These are phyloP conservation scores for Pagrus major DNA, from an alignment of 2,113 vertebrate genomes.

Conservation along the genomic window DNA sequence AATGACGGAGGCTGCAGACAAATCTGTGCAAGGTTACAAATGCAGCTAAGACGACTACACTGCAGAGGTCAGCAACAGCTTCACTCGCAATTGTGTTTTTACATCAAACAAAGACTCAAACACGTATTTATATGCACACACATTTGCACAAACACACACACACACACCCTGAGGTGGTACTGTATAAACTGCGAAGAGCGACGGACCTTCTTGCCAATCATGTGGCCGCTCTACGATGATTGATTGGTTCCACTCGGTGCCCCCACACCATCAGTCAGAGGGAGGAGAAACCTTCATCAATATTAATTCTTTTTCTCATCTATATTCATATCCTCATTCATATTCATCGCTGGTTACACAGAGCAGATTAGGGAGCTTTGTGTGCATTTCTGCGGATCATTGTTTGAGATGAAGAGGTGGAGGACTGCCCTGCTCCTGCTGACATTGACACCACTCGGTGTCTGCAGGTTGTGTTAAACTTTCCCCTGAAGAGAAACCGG, in stretches of 20 bases:
- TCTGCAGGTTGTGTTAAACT: conserved; percentile 4
- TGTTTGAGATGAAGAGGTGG: conserved; percentile 35
- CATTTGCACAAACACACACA: not conserved
- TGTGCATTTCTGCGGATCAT: conserved; percentile 56
- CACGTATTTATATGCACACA: conserved; percentile 1
- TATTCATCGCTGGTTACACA: conserved; percentile 71
- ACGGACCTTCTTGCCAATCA: conserved; percentile 57
- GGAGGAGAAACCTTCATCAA: conserved; percentile 70
- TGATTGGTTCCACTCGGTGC: conserved; percentile 67
- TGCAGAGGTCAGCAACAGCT: conserved; percentile 1
- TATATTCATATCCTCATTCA: conserved; percentile 75
- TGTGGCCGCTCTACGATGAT: conserved; percentile 40
- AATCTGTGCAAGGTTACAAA: conserved; percentile 15
- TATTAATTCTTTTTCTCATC: conserved; percentile 72
- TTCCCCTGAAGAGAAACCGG: not conserved
- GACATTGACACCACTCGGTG: not conserved
- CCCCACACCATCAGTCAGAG: conserved; percentile 57
- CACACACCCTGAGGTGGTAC: not conserved
- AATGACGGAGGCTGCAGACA: conserved; percentile 16
- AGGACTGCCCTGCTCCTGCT: conserved; percentile 3
- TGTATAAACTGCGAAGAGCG: conserved; percentile 11
- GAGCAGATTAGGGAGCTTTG: conserved; percentile 66
- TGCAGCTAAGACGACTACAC: not conserved
- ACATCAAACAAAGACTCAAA: not conserved
- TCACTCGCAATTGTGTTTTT: not conserved